A percentile compares a stretch with the other conserved stretches of the same genome.
These are phyloP conservation scores for Nezara viridula DNA, from an alignment of 2,888 invertebrate genomes.

Conservation along the genomic window DNA sequence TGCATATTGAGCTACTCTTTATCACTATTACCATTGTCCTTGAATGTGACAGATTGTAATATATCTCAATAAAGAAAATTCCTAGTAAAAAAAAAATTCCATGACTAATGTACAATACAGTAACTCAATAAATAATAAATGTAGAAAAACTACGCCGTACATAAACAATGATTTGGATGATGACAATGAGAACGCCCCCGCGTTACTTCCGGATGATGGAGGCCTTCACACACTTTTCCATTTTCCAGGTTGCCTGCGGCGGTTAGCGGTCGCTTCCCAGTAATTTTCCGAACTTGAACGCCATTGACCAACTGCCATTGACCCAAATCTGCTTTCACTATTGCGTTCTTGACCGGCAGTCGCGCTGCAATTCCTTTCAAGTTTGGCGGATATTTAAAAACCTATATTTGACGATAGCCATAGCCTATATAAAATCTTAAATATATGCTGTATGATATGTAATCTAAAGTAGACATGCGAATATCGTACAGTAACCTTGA, in stretches of 20 bases:
- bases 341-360: constrained; percentile 17
- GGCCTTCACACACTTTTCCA: constrained; percentile 29
- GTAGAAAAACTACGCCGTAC: too few relatives aligned
- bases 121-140: too few relatives aligned
- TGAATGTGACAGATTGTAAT: too few relatives aligned
- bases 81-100: too few relatives aligned
- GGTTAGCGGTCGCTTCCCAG: constrained; percentile 28
- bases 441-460: neutral
- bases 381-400: neutral
- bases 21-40: too few relatives aligned
- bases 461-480: neutral
- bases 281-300: constrained; percentile 21
- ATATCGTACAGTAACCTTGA: neutral
- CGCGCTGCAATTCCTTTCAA: neutral
- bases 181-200: neutral
- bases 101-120: too few relatives aligned
- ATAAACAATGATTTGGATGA: neutral
- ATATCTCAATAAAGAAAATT: too few relatives aligned
- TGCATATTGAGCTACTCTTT: too few relatives aligned
- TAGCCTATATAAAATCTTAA: neutral
- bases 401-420: neutral
- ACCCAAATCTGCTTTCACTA: constrained; percentile 30
- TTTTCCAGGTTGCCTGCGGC: neutral
- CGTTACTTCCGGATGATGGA: neutral
- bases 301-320: constrained; percentile 21